phyloP scores from a whole-genome alignment of 2,797 vertebrate species.

The Pteropus rufus region DNA sequence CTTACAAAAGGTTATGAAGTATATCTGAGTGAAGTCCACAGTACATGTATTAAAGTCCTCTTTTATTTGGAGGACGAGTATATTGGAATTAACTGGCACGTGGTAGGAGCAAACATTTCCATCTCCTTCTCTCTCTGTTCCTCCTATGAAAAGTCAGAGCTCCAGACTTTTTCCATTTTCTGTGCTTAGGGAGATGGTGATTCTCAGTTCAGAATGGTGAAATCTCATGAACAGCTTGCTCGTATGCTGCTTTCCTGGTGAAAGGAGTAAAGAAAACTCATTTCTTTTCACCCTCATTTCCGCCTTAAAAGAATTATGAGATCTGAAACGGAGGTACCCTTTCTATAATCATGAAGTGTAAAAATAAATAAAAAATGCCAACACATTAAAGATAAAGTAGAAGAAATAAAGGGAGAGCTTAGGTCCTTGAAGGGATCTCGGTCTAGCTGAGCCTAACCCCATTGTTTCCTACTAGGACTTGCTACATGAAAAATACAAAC shows the following conservation, averaged over 20 bases:
- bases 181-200: background rate
- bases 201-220: background rate
- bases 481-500: background rate
- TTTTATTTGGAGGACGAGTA: background rate
- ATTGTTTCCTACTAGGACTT: background rate
- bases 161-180: background rate
- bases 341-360: background rate
- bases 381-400: background rate
- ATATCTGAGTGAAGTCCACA: background rate
- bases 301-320: background rate
- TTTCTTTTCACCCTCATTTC: background rate
- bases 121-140: background rate
- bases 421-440: background rate
- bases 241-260: background rate
- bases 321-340: background rate
- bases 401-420: background rate
- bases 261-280: background rate
- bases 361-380: background rate
- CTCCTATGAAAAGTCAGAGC: background rate
- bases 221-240: background rate
- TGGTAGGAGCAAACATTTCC: background rate
- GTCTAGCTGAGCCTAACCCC: background rate
- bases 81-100: background rate
- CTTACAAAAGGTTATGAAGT: background rate
- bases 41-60: background rate